phyloP scores from a whole-genome alignment of 2,797 vertebrate species.

The Trachurus trachurus region DNA sequence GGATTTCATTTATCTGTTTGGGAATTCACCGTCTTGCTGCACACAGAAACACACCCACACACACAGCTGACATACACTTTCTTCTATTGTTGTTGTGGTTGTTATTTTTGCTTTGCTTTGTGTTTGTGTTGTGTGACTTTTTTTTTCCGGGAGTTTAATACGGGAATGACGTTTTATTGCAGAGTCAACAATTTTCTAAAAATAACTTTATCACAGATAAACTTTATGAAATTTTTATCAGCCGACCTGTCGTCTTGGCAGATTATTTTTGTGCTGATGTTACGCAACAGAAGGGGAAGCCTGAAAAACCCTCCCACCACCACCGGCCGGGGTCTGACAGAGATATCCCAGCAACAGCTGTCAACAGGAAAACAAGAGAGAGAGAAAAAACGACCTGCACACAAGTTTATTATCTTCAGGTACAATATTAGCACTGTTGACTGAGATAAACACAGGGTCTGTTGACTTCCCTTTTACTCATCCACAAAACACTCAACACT shows the following conservation, averaged over 20 bases:
- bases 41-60: not conserved
- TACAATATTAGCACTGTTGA: not conserved
- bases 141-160: not conserved
- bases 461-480: not conserved
- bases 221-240: conserved; percentile 69
- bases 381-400: not conserved
- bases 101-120: not conserved
- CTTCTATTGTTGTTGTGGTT: not conserved
- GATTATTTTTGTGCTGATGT: conserved; percentile 64
- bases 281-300: conserved; percentile 59
- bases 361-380: conserved; percentile 32
- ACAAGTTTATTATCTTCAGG: conserved; percentile 5
- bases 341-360: conserved; percentile 23
- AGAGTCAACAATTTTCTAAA: conserved; percentile 57
- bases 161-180: conserved; percentile 9
- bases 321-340: conserved; percentile 1
- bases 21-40: conserved; percentile 2
- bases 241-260: conserved; percentile 53
- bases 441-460: not conserved
- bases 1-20: not conserved
- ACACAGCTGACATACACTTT: not conserved
- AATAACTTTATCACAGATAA: conserved; percentile 49
- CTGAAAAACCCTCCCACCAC: conserved; percentile 19
- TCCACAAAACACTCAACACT: not conserved
- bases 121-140: not conserved